Evolutionary conservation across 2,888 invertebrate genomes (phyloP).

Genomic region (Troilus luridus): DNA sequence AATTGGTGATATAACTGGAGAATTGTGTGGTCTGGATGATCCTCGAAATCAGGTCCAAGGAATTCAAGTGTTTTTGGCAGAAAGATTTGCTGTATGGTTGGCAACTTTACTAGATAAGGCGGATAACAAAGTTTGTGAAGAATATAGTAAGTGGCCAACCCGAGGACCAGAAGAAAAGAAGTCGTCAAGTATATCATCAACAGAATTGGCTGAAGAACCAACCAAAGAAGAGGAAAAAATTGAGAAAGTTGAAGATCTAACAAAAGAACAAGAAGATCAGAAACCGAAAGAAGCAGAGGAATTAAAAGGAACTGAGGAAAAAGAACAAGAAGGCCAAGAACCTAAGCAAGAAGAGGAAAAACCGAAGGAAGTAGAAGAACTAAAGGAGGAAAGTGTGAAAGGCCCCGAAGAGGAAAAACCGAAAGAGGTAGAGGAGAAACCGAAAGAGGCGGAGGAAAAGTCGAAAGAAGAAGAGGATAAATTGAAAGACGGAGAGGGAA

Average conservation of each 20-base stretch:
- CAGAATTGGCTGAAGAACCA: not conserved
- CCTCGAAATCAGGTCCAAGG: constrained; percentile 63
- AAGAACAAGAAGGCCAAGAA: not conserved
- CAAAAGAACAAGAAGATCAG: not conserved
- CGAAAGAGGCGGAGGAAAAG: constrained; percentile 12
- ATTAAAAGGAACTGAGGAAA: not conserved
- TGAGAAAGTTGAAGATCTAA: not conserved
- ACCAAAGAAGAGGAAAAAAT: not conserved
- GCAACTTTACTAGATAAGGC: constrained; percentile 61
- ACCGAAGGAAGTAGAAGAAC: not conserved
- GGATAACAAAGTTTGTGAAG: constrained; percentile 51
- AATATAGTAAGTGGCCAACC: not conserved
- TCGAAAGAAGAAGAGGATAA: constrained; percentile 7
- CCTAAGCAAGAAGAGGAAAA: not conserved
- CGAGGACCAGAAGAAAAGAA: not conserved
- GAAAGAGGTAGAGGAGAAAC: constrained; percentile 48
- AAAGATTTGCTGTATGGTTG: constrained; percentile 64
- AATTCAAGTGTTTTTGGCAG: constrained; percentile 63
- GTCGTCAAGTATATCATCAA: not conserved
- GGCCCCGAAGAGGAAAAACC: constrained; percentile 41
- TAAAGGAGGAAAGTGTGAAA: not conserved
- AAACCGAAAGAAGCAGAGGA: not conserved
- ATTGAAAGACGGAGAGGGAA: not conserved
- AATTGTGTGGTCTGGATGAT: constrained; percentile 60
- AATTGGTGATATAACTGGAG: constrained; percentile 64